Evolutionary conservation across 2,113 vertebrate species (phyloP), one percentile per base, ranked within the genome.

Genomic region (Martes martes): DNA sequence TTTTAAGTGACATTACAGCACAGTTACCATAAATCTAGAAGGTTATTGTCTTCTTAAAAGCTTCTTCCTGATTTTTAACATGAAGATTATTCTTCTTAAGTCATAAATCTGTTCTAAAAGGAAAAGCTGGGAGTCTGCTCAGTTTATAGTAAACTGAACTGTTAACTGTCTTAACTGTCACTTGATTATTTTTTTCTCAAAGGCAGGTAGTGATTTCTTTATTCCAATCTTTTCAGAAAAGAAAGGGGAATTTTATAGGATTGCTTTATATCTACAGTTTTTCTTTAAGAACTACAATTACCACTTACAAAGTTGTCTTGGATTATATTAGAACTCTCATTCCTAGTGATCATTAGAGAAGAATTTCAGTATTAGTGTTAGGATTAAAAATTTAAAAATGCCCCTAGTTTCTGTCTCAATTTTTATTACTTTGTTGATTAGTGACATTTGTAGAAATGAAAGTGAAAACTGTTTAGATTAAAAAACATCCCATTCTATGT

Each of bases 361-460:
- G 36, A 71, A 24, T 50, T 74, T 91, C 71, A 63, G 0, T 92
- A 39, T 84, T 96, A 91, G 4, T 92, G 6, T 55, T 73, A 2
- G 83, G 18, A 42, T 79, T 42, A 80, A 36, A 89, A 93, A 89
- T 86, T 86, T 26, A 80, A 86, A 74, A 47, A 79, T 83, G 16
- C 52, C 4, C 26, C 24, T 42, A 26, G 23, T 47, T 74, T 81
- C 26, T 76, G 1, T 92, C 39, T 71, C n/a, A 95, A 10, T 87
- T 95, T 94, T 81, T 28, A 78, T 83, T 11, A 81, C 63, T 9
- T 63, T 96, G 15, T 42, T 93, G 47, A 50, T 93, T 91, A 36
- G 16, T 85, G 28, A 81, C 89, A 2, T 87, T 97, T 85, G 94
- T 94, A 97, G 92, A 94, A 94, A 67, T 57, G 52, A 94, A 96